These are phyloP conservation scores for Ctenosaura bakeri DNA, from an alignment of 2,797 vertebrate species.

Conservation along the genomic window DNA sequence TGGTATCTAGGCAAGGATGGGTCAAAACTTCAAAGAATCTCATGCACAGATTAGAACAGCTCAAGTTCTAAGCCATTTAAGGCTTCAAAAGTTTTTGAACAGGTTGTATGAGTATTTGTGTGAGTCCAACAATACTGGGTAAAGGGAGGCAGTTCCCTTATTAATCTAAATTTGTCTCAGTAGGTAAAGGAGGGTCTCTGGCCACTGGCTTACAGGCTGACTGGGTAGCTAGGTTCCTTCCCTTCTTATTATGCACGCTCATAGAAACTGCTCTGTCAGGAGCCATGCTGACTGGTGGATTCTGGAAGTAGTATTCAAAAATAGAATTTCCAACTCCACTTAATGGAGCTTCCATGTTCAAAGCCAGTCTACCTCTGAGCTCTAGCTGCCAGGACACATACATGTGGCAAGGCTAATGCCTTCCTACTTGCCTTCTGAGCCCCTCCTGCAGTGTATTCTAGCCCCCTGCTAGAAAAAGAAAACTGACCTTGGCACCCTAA, in stretches of 20 bases:
- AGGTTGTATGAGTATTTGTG: background rate
- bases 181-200: background rate
- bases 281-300: background rate
- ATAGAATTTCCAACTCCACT: background rate
- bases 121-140: background rate
- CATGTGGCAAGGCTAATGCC: too few species aligned
- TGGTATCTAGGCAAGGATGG: slow-evolving; percentile 53
- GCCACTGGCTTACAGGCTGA: background rate
- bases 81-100: slow-evolving; percentile 56
- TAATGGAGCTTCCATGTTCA: background rate
- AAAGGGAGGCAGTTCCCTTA: background rate
- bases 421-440: background rate
- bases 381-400: background rate
- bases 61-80: slow-evolving; percentile 27
- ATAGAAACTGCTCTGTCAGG: background rate
- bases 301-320: too few species aligned
- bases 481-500: background rate
- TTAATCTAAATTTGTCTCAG: background rate
- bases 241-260: too few species aligned
- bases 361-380: background rate
- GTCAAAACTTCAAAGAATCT: slow-evolving; percentile 46
- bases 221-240: background rate
- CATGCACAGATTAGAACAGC: slow-evolving; percentile 39
- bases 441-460: background rate
- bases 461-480: background rate